Evolutionary conservation across 2,888 invertebrate species (phyloP).

Genomic region (Euplagia quadripunctaria): DNA sequence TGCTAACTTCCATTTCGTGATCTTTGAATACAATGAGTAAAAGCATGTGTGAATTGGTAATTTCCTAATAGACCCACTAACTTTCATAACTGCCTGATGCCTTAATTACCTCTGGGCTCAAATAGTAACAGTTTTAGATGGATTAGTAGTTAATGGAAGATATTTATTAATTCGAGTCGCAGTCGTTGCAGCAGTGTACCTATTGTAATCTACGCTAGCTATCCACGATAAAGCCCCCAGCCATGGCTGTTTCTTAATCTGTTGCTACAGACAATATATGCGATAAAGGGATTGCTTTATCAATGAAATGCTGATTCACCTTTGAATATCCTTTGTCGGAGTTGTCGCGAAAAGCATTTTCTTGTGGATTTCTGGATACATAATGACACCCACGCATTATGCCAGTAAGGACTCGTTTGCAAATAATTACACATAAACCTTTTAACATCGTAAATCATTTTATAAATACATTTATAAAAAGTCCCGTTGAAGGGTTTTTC

Average conservation of each 20-base stretch:
- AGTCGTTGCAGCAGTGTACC: background rate
- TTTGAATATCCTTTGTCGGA: background rate
- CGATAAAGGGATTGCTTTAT: background rate
- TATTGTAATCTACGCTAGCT: background rate
- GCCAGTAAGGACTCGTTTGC: background rate
- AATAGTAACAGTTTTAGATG: background rate
- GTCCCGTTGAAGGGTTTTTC: background rate
- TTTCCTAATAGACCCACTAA: constrained; percentile 70
- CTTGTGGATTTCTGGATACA: background rate
- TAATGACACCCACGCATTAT: background rate
- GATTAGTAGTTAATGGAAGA: background rate
- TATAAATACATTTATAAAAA: background rate
- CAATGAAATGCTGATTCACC: background rate
- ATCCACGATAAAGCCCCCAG: background rate
- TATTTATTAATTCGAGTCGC: background rate
- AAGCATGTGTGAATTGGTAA: constrained; percentile 74
- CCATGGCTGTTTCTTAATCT: background rate
- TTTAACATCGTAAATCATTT: background rate
- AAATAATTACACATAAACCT: background rate
- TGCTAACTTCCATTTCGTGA: constrained; percentile 82
- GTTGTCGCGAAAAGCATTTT: background rate
- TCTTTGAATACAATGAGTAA: constrained; percentile 72
- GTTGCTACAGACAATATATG: background rate
- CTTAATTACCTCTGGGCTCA: constrained; percentile 33
- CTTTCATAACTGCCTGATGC: constrained; percentile 49